Base-by-base conservation (phyloP, 2,888 invertebrate species). In the Volucella inflata region DNA sequence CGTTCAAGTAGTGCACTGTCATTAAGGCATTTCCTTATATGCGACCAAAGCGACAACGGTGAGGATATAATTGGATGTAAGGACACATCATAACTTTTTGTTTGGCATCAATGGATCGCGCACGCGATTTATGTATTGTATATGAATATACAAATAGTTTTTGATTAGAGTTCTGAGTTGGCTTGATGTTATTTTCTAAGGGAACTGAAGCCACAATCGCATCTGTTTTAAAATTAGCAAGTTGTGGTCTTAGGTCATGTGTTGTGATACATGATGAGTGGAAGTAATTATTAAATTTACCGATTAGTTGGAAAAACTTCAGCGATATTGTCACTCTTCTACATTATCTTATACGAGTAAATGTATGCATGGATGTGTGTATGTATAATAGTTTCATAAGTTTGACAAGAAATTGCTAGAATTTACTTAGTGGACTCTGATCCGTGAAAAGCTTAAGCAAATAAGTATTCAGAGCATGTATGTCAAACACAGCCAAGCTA, bases 61-160 rank as follows among this genome's bases (percentile, higher is more conserved):
- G 36, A 51, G 57, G 50, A 44, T 50, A 68, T 44, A 36, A 36
- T 57, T 51, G 68, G 21, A 16, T 21, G 76, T 68, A 68, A 68
- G 85, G 72, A 68, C 57, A 59, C 51, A 71, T 75, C 70, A 71
- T 70, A 71, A 55, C 51, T 67, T 76, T 85, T 59, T 87, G 87
- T 87, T 87, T 87, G 81, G 72, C 76, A 87, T 87, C 79, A 78
- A 76, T 79, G 76, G 87, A 87, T 87, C 85, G 82, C 55, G 85
- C 87, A 87, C 82, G 87, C 79, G 67, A 82, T 79, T 65, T 57
- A 36, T 51, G 57, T 67, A 16, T 51, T 60, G 44, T 44, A 30
- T 30, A 30, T 30, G 30, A 30, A 30, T 30, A 30, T 30, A 30
- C 30, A 30, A 30, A 30, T 30, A 30, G 30, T 6, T 30, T 30